A percentile compares a stretch with the other conserved stretches of the same genome.
Conservation (phyloP, 2,797 vertebrate genomes). For the Vultur gryphus region DNA sequence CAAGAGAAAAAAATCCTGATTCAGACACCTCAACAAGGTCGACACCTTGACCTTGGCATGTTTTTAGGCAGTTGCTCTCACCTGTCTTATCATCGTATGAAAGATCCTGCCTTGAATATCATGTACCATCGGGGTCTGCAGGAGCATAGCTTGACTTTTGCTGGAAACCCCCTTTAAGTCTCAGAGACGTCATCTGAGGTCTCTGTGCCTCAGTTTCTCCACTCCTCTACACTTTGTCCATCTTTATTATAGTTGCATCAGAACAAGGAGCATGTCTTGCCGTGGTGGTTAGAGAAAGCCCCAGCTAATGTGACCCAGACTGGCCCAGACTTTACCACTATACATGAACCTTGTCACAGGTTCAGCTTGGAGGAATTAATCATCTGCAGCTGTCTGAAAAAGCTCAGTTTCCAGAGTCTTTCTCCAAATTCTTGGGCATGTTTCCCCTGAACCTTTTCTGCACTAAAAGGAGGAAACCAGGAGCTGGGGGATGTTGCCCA, state of each 20-base stretch:
- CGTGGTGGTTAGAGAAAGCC: not conserved
- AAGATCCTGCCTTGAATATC: not conserved
- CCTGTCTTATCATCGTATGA: not conserved
- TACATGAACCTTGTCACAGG: not conserved
- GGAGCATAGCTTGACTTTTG: not conserved
- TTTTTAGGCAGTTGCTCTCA: not conserved
- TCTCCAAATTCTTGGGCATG: not conserved
- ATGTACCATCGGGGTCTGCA: rapidly evolving
- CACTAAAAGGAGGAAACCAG: not conserved
- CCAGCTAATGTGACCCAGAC: not conserved
- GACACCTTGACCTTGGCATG: rapidly evolving
- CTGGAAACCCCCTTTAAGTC: not conserved
- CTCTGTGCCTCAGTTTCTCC: not conserved
- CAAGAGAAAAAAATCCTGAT: not conserved
- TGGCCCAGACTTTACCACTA: not conserved
- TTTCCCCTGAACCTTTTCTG: not conserved
- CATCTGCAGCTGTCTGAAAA: not conserved
- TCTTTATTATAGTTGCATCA: not conserved
- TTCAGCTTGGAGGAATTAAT: not conserved
- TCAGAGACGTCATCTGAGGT: not conserved
- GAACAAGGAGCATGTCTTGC: not conserved
- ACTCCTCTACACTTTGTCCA: not conserved
- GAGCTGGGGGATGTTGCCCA: not conserved
- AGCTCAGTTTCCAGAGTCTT: not conserved
- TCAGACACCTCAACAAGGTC: not conserved